Base-by-base conservation (phyloP, 2,888 invertebrate species). In the Lomographa bimaculata region DNA sequence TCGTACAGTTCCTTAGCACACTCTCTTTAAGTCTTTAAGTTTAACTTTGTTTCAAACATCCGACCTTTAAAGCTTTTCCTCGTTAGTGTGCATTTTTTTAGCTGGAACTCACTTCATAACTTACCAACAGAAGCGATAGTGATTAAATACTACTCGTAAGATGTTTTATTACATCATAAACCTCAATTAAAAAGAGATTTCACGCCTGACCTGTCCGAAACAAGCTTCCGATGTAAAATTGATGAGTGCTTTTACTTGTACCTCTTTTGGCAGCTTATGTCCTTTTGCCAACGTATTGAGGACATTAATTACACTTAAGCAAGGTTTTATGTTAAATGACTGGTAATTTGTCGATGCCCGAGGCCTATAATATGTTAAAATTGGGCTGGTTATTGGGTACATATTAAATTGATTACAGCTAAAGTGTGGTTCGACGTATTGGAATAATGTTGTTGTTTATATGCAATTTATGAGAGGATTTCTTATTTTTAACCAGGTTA, bases 61-160 rank as follows among this genome's bases (percentile, higher is more conserved):
- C n/a, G n/a, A n/a, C n/a, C n/a, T n/a, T n/a, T n/a, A n/a, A n/a
- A n/a, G n/a, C n/a, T n/a, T n/a, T n/a, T n/a, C n/a, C n/a, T n/a
- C 14, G 14, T 3, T 14, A 14, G 33, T 36, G 42, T 34, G 26
- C 34, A 42, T 37, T 19, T 29, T n/a, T n/a, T n/a, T n/a, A n/a
- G n/a, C n/a, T n/a, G n/a, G n/a, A n/a, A n/a, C n/a, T n/a, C n/a
- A n/a, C n/a, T n/a, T n/a, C n/a, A n/a, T n/a, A n/a, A n/a, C n/a
- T n/a, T n/a, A n/a, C n/a, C n/a, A n/a, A n/a, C n/a, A n/a, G n/a
- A n/a, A n/a, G n/a, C n/a, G n/a, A n/a, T n/a, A n/a, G n/a, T n/a
- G n/a, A n/a, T n/a, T n/a, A n/a, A n/a, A n/a, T n/a, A n/a, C n/a
- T n/a, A n/a, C n/a, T n/a, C n/a, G n/a, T n/a, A n/a, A n/a, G n/a